Evolutionary conservation across 2,888 invertebrate species (phyloP), one percentile per base, ranked within the genome.

Genomic region (Sphaeridia pumilis): DNA sequence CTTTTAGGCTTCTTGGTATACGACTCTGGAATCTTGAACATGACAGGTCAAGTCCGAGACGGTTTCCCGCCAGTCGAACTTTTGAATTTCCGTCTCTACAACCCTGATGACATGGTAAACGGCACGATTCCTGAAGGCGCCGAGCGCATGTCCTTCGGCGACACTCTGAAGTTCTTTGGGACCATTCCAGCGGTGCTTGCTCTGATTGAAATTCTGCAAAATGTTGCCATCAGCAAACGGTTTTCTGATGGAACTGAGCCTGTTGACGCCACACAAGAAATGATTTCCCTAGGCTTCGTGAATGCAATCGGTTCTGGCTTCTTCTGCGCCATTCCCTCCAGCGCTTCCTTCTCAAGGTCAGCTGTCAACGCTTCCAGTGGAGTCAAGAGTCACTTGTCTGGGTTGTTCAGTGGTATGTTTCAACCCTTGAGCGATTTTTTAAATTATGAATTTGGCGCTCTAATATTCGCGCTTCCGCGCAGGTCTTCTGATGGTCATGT

Each of bases 181-280:
- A 81, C 85, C 0, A 88, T 90, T 0, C 81, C 93, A 58, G 73
- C 86, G 26, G 75, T 94, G 48, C 82, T 94, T 7, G 92, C 94
- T 2, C 78, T 94, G 28, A 85, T 94, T 60, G 88, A 86, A 0
- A 85, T 94, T 1, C 73, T 94, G 44, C 93, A 94, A 58, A 89
- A 92, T 67, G 89, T 94, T 1, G 94, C 94, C 10, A 94, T 94
- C 60, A 92, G 90, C 3, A 94, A 93, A 72, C 89, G 93, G 28
- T 94, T 94, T 69, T 84, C 93, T 2, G 73, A 74, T 57, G 83
- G 81, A 49, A 27, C n/a, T 4, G 75, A 76, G 24, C 75, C 78
- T 3, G 77, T 93, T 54, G 85, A 88, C 70, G 87, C 92, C 1
- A 85, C 87, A 4, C 93, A 93, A 72, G 93, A 94, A 76, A 87